Conservation (phyloP, 1,140 invertebrate species). For the Parapsyche elsis region DNA sequence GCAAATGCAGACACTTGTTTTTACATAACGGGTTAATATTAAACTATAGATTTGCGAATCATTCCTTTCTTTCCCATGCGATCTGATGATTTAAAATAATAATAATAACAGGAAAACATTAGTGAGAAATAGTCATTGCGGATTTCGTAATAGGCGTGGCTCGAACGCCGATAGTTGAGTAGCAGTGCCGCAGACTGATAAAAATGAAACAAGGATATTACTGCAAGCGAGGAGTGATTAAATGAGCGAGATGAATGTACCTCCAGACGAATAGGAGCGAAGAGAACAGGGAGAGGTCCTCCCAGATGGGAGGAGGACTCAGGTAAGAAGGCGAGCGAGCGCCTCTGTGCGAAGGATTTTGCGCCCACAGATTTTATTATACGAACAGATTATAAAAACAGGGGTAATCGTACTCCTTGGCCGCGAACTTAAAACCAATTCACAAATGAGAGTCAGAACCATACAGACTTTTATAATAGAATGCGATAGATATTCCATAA, state of each 20-base stretch:
- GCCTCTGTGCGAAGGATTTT: slow-evolving; percentile 35
- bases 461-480: no score
- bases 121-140: no score
- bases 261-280: not conserved
- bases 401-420: no score
- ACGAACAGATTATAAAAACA: slow-evolving; percentile 15
- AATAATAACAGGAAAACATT: no score
- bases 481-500: no score
- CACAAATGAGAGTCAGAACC: no score
- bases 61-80: no score
- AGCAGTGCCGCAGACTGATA: slow-evolving; percentile 8
- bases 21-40: no score
- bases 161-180: slow-evolving; percentile 1
- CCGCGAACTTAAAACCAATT: no score
- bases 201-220: slow-evolving; percentile 40
- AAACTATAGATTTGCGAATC: no score
- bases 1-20: no score
- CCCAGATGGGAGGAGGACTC: slow-evolving; percentile 32
- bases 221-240: slow-evolving; percentile 36
- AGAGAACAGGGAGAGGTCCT: slow-evolving; percentile 11
- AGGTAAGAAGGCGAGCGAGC: slow-evolving; percentile 28
- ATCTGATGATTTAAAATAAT: no score
- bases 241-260: not conserved
- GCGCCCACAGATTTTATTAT: slow-evolving; percentile 39
- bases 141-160: not conserved